phyloP scores from a whole-genome alignment of 1,140 invertebrate species.

The Drosophila orena region DNA sequence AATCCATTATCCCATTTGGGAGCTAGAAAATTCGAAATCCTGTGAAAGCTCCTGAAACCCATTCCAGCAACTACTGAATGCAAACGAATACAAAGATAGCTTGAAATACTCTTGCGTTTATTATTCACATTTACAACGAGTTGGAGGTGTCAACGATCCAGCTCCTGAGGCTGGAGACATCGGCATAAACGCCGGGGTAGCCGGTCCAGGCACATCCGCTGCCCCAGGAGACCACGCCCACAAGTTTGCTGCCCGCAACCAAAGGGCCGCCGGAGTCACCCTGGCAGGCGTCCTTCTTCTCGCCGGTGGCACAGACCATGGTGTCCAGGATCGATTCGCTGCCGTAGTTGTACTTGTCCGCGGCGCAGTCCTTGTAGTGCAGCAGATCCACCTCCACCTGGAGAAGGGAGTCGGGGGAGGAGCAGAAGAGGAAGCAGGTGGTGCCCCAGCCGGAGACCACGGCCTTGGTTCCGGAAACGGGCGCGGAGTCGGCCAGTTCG shows the following conservation, averaged over 20 bases:
- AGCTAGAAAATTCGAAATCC: no score
- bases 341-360: constrained; percentile 47
- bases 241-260: constrained; percentile 76
- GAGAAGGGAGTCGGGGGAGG: constrained; percentile 31
- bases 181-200: constrained; percentile 89
- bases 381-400: constrained; percentile 48
- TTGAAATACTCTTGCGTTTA: constrained; percentile 31
- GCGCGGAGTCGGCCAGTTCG: constrained; percentile 41
- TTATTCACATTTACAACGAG: constrained; percentile 19
- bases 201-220: constrained; percentile 87
- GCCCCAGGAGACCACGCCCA: constrained; percentile 89
- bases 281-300: constrained; percentile 86
- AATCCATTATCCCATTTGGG: no score
- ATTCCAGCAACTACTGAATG: neutral
- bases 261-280: constrained; percentile 85
- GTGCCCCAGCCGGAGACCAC: constrained; percentile 74
- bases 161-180: constrained; percentile 85
- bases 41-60: neutral
- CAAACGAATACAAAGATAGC: neutral
- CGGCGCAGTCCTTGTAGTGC: constrained; percentile 27
- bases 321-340: constrained; percentile 76
- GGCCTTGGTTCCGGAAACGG: constrained; percentile 56
- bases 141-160: constrained; percentile 72
- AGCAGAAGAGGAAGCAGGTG: constrained; percentile 58
- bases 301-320: constrained; percentile 86